These are phyloP conservation scores for Caenorhabditis sulstoni DNA, from an alignment of 2,888 invertebrate species.

Conservation along the genomic window DNA sequence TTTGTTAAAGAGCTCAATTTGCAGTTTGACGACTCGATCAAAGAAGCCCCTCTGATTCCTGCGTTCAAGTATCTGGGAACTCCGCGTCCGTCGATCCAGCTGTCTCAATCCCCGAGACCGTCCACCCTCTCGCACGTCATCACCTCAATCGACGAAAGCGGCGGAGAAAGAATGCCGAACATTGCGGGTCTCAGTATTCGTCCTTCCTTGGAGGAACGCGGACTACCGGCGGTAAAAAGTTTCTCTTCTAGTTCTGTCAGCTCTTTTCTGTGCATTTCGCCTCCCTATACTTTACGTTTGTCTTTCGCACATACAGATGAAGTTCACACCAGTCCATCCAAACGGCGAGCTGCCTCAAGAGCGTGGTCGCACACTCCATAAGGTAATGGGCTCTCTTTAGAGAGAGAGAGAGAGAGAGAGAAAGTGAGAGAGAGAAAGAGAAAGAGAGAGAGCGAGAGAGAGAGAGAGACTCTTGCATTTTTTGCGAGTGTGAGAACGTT, in stretches of 20 bases:
- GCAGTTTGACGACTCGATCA: slow-evolving; percentile 56
- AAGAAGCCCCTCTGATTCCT: slow-evolving; percentile 16
- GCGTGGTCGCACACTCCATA: slow-evolving; percentile 52
- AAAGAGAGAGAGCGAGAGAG: background rate
- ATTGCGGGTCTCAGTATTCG: background rate
- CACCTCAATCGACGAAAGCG: slow-evolving; percentile 32
- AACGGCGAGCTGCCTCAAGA: slow-evolving; percentile 30
- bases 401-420: background rate
- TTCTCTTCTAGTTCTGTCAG: slow-evolving; percentile 2
- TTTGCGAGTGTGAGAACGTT: slow-evolving; percentile 47
- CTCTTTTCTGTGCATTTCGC: background rate
- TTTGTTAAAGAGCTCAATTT: background rate
- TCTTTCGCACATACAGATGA: slow-evolving; percentile 43
- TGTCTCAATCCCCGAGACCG: slow-evolving; percentile 37
- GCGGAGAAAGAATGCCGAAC: slow-evolving; percentile 19
- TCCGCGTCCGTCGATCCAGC: slow-evolving; percentile 52
- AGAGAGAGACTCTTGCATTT: slow-evolving; percentile 42
- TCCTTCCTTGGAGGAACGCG: slow-evolving; percentile 41
- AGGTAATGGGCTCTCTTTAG: slow-evolving; percentile 48
- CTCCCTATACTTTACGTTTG: slow-evolving; percentile 24
- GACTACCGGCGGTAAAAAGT: slow-evolving; percentile 39
- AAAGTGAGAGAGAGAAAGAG: background rate
- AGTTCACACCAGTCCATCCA: slow-evolving; percentile 49
- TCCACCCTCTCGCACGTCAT: slow-evolving; percentile 19
- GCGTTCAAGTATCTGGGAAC: slow-evolving; percentile 26